Percentiles rank a stretch among this genome's conserved stretches.
phyloP scores from a whole-genome alignment of 2,888 invertebrate genomes.

The Gonocerus acuteangulatus region DNA sequence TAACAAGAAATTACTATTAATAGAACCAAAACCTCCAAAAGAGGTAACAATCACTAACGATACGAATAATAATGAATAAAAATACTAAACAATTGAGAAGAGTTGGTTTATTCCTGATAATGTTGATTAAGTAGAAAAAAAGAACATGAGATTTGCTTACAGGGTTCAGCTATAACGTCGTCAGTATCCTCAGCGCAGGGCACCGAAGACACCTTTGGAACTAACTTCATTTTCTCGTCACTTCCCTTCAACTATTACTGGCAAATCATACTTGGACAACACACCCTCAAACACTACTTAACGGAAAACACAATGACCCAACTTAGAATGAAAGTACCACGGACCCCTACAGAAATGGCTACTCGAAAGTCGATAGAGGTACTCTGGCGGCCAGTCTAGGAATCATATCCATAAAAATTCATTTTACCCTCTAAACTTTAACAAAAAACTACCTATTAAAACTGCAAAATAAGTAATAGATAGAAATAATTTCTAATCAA shows the following conservation, averaged over 20 bases:
- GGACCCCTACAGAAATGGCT: conserved; percentile 1
- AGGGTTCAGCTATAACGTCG: not conserved
- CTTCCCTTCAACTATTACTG: not conserved
- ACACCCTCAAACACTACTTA: not conserved
- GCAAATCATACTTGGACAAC: not conserved
- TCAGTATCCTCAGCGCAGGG: not conserved
- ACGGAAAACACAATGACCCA: not conserved
- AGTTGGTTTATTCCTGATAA: not conserved
- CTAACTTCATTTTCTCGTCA: not conserved
- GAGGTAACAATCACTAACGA: not conserved
- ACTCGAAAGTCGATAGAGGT: not conserved
- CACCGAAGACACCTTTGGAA: not conserved
- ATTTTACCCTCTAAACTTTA: no score
- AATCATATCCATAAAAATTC: no score
- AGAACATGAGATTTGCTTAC: not conserved
- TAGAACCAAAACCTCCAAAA: not conserved
- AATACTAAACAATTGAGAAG: no score
- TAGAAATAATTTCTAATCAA: no score
- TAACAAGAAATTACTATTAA: not conserved
- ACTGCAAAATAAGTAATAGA: no score
- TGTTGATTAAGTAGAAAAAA: not conserved
- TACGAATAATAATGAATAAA: no score
- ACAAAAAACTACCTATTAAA: no score
- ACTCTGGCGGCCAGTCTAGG: conserved; percentile 1
- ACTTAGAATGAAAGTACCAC: not conserved